These are phyloP conservation scores for Lasioglossum oenotherae DNA, from an alignment of 2,888 invertebrate species.

Conservation along the genomic window DNA sequence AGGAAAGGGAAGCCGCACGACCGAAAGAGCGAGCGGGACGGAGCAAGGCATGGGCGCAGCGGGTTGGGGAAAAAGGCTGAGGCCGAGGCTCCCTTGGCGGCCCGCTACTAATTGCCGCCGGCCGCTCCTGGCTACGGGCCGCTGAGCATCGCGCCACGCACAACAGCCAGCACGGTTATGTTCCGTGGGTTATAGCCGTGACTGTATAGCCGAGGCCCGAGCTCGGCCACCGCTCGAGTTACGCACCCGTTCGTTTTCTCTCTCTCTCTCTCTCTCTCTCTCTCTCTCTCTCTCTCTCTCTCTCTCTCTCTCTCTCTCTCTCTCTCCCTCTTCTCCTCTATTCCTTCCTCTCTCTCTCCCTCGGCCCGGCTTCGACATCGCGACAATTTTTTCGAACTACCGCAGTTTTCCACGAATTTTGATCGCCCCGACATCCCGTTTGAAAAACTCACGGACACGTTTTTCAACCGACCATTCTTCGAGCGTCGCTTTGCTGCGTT, in stretches of 20 bases:
- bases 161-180: conserved; percentile 75
- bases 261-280: background rate
- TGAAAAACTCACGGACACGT: background rate
- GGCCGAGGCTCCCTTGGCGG: conserved; percentile 81
- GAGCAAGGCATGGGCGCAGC: conserved; percentile 64
- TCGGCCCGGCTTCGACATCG: background rate
- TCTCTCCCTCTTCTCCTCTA: background rate
- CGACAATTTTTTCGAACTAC: conserved; percentile 8
- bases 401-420: conserved; percentile 15
- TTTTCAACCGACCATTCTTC: background rate
- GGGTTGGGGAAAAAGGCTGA: conserved; percentile 74
- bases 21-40: conserved; percentile 50
- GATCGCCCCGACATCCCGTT: background rate
- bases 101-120: conserved; percentile 83
- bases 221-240: conserved; percentile 57
- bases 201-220: conserved; percentile 54
- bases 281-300: background rate
- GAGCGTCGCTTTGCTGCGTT: background rate
- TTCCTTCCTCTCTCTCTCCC: background rate
- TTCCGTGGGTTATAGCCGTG: conserved; percentile 75
- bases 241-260: conserved; percentile 16
- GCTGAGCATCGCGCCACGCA: conserved; percentile 81
- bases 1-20: conserved; percentile 65
- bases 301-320: background rate
- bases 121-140: conserved; percentile 83